Evolutionary conservation across 2,113 vertebrate species (phyloP).

Genomic region (Verasper variegatus): DNA sequence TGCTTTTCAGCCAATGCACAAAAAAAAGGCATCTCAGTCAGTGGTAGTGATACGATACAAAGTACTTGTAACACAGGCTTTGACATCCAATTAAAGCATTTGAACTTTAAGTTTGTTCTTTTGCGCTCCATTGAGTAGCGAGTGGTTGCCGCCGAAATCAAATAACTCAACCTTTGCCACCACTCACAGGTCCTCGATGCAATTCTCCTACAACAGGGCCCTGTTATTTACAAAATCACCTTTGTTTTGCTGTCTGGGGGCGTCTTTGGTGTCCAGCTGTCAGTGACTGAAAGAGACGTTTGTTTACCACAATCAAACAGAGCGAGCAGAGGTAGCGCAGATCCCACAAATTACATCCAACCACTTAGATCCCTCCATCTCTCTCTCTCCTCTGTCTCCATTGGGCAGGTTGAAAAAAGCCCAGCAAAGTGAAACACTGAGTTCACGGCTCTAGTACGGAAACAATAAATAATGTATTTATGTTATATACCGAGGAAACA

Average conservation of each 20-base stretch:
- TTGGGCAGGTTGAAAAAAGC: conserved; percentile 6
- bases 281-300: conserved; percentile 50
- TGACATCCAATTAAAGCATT: conserved; percentile 44
- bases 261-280: conserved; percentile 64
- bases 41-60: conserved; percentile 17
- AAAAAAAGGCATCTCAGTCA: conserved; percentile 3
- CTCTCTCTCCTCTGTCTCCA: conserved; percentile 2
- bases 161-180: conserved; percentile 62
- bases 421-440: background rate
- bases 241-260: conserved; percentile 68
- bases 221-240: conserved; percentile 71
- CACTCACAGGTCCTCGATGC: conserved; percentile 35
- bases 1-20: background rate
- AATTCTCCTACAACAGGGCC: conserved; percentile 46
- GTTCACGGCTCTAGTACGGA: conserved; percentile 34
- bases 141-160: conserved; percentile 36
- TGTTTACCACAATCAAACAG: conserved; percentile 64
- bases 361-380: conserved; percentile 32
- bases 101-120: conserved; percentile 50
- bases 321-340: conserved; percentile 27
- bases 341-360: conserved; percentile 61
- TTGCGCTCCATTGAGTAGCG: conserved; percentile 33
- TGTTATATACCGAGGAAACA: conserved; percentile 1
- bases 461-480: conserved; percentile 32
- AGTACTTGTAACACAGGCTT: conserved; percentile 10